A percentile compares a stretch with the other conserved stretches of the same genome.
Conservation (phyloP, 2,797 vertebrate genomes). For the Percopsis omiscomaycus region DNA sequence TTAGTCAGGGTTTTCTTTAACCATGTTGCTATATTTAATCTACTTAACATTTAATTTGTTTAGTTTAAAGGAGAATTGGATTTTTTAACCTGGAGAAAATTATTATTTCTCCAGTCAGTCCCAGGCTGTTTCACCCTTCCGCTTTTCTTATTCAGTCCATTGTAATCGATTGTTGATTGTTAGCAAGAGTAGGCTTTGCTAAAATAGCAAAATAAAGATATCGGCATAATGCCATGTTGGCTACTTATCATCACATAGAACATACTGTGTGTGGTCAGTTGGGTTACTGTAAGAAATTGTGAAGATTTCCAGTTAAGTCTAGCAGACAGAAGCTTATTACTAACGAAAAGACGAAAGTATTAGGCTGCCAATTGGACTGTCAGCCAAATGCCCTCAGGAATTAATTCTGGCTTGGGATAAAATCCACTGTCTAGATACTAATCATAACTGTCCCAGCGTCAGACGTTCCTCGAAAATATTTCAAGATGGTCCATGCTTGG, state of each 20-base stretch:
- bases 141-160: too few species aligned
- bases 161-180: too few species aligned
- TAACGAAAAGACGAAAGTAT: constrained; percentile 65
- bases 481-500: constrained; percentile 9
- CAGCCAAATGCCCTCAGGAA: constrained; percentile 49
- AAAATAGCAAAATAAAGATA: too few species aligned
- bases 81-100: too few species aligned
- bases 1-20: constrained; percentile 42
- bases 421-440: constrained; percentile 30
- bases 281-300: constrained; percentile 32
- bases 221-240: too few species aligned
- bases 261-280: constrained; percentile 23
- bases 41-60: background rate
- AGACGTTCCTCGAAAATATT: constrained; percentile 21
- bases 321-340: constrained; percentile 44
- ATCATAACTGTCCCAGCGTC: constrained; percentile 38
- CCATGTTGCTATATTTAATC: constrained; percentile 32
- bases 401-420: constrained; percentile 35
- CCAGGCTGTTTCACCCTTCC: too few species aligned
- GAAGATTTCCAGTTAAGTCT: constrained; percentile 56
- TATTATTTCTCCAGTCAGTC: too few species aligned
- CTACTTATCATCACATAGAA: too few species aligned
- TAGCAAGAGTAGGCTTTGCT: too few species aligned
- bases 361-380: constrained; percentile 55
- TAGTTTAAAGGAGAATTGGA: too few species aligned